phyloP scores from a whole-genome alignment of 2,888 invertebrate genomes.

The Beris chalybata region DNA sequence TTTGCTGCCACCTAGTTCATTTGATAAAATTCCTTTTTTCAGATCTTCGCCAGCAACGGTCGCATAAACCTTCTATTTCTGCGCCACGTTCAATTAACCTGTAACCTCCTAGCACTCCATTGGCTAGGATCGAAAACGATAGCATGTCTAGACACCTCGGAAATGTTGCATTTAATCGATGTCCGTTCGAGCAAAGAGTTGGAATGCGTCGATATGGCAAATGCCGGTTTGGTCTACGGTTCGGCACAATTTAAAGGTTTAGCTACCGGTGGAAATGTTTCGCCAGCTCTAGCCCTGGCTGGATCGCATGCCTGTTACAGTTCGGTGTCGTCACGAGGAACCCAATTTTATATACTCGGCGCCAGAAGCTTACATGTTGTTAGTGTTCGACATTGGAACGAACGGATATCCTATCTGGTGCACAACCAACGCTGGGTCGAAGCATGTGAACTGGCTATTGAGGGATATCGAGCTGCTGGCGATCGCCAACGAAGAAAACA shows the following conservation, averaged over 20 bases:
- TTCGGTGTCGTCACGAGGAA: conserved; percentile 67
- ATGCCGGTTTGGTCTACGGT: conserved; percentile 80
- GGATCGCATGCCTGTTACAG: conserved; percentile 71
- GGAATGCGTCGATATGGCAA: conserved; percentile 78
- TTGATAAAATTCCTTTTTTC: conserved; percentile 4
- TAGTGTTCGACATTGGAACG: conserved; percentile 67
- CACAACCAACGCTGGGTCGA: conserved; percentile 62
- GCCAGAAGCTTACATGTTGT: conserved; percentile 63
- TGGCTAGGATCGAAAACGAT: conserved; percentile 83
- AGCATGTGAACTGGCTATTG: conserved; percentile 61
- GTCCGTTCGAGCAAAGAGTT: conserved; percentile 85
- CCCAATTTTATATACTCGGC: conserved; percentile 73
- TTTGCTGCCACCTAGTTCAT: background rate
- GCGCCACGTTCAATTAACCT: conserved; percentile 70
- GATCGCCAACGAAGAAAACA: conserved; percentile 54
- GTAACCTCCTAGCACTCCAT: conserved; percentile 73
- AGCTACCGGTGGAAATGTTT: conserved; percentile 93
- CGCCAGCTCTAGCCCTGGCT: conserved; percentile 64
- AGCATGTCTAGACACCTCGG: conserved; percentile 79
- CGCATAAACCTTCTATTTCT: conserved; percentile 66
- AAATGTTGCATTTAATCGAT: conserved; percentile 85
- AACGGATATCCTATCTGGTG: conserved; percentile 66
- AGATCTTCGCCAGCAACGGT: conserved; percentile 55
- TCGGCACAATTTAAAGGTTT: conserved; percentile 85
- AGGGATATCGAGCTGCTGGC: conserved; percentile 53